Base-by-base conservation (phyloP, 2,113 vertebrate genomes). In the Ramphastos sulfuratus region DNA sequence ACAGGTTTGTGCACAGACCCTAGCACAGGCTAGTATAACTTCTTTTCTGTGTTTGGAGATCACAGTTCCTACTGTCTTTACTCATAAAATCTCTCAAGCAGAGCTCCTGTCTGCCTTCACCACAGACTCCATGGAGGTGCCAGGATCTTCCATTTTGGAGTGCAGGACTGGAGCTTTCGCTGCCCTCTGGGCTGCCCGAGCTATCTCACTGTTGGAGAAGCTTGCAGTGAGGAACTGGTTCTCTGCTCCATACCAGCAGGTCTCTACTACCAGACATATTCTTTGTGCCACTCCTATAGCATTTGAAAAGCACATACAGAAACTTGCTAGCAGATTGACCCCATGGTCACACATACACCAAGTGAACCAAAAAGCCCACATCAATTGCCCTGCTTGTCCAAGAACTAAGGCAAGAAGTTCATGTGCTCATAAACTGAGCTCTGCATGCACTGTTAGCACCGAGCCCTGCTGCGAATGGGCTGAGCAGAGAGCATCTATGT, bases 31-130 rank as follows among this genome's bases (percentile, higher is more conserved):
- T n/a, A 50, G 27, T 27, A 54, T 7, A 55, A 30, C 33, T 84
- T 65, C 56, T 77, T 65, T 54, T 61, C 61, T 50, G 7, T 71
- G 30, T 69, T 71, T 87, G 70, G 76, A 74, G 18, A 54, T 74
- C 33, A 54, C 44, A 61, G 15, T 19, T 37, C 24, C 42, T 75
- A 17, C 61, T 79, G 27, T 69, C 55, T 55, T 37, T 61, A 31
- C 15, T 58, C 2, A 1, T 31, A 39, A 88, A 65, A 83, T 61
- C 55, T 82, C 59, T 75, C 80, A 74, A 94, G 82, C 77, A 90
- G 88, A 71, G 72, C 9, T 94, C 72, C 69, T n/a, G 0, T 94
- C 92, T 96, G 92, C 61, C 73, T 61, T 58, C 58, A 82, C 37
- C 33, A 28, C 80, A 72, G 76, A 20, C 25, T 88, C 67, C 58